A percentile compares a stretch with the other conserved stretches of the same genome.
phyloP scores from a whole-genome alignment of 2,888 invertebrate species.

The Arctia plantaginis region DNA sequence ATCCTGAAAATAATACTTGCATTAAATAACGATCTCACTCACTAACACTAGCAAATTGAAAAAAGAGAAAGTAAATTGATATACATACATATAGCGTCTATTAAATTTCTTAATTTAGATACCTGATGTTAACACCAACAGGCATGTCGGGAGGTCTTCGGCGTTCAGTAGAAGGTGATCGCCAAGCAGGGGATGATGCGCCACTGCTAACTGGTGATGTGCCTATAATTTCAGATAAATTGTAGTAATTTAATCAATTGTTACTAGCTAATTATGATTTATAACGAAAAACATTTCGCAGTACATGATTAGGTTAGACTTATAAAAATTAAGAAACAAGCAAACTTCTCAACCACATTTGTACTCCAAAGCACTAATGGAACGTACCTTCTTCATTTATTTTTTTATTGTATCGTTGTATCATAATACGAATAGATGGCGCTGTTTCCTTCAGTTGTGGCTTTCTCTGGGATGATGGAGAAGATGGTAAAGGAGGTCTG shows the following conservation, averaged over 20 bases:
- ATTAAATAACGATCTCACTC: not conserved
- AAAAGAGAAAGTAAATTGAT: not conserved
- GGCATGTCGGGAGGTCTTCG: conserved; percentile 85
- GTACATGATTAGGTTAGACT: not conserved
- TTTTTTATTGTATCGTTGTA: conserved; percentile 89
- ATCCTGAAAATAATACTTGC: too few relatives aligned
- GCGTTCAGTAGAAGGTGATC: conserved; percentile 88
- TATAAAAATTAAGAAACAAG: too few relatives aligned
- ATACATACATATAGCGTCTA: not conserved
- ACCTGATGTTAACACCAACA: conserved; percentile 82
- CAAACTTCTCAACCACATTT: not conserved
- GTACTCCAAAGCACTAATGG: not conserved
- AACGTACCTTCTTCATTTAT: conserved; percentile 85
- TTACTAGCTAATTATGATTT: too few relatives aligned
- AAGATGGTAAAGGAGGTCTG: conserved; percentile 87
- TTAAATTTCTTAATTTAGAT: not conserved
- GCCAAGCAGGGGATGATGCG: conserved; percentile 89
- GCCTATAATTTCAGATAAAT: conserved; percentile 55
- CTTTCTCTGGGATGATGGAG: conserved; percentile 86
- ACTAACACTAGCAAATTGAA: not conserved
- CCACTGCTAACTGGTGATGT: conserved; percentile 86
- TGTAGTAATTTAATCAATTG: not conserved
- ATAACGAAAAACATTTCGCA: too few relatives aligned
- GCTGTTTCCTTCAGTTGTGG: conserved; percentile 88
- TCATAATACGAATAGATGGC: conserved; percentile 90